Conservation (phyloP, 2,888 invertebrate genomes). For the Cephus rjabovi region DNA sequence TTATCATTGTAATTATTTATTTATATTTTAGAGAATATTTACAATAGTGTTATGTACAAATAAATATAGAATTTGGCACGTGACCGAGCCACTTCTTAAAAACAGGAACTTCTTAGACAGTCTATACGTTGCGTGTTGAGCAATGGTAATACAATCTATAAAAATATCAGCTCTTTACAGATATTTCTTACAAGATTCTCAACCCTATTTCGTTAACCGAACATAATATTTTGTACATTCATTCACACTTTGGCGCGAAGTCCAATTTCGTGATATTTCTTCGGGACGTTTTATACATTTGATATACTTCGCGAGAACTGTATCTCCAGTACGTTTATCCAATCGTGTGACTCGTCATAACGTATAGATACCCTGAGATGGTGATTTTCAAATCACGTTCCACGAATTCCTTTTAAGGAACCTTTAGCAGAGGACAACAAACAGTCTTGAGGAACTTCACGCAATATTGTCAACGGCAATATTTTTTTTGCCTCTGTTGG, state of each 20-base stretch:
- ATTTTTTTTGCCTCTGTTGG: not conserved
- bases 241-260: not conserved
- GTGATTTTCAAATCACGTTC: not conserved
- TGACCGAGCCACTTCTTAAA: conserved; percentile 21
- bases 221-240: not conserved
- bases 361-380: not conserved
- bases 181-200: not conserved
- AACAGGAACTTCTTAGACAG: conserved; percentile 64
- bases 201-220: not conserved
- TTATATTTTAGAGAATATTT: not conserved
- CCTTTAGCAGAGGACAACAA: not conserved
- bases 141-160: conserved; percentile 2
- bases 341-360: not conserved
- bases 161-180: not conserved
- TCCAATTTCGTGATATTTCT: not conserved
- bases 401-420: not conserved
- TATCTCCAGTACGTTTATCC: not conserved
- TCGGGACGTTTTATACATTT: not conserved
- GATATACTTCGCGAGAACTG: not conserved
- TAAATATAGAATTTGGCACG: conserved; percentile 54
- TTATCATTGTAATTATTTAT: not conserved
- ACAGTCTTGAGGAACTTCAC: not conserved
- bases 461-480: not conserved
- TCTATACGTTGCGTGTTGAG: conserved; percentile 56
- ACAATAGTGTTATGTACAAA: conserved; percentile 50